These are phyloP conservation scores for Campylomormyrus numenius DNA, from an alignment of 2,113 vertebrate species.

Conservation along the genomic window DNA sequence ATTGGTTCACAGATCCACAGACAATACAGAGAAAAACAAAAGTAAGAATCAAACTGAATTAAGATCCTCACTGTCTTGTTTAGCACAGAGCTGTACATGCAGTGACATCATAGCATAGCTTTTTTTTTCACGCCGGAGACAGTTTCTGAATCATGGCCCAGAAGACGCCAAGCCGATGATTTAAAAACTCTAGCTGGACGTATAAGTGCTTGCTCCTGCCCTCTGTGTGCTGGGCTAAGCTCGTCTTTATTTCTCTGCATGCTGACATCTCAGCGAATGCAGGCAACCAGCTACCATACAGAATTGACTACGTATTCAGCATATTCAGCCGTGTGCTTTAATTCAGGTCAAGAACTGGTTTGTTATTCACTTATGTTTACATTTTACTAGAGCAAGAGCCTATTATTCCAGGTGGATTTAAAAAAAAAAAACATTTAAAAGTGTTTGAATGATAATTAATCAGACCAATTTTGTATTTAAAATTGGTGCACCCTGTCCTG, in stretches of 20 bases:
- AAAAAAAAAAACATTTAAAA: background rate
- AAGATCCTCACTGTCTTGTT: background rate
- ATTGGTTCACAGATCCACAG: background rate
- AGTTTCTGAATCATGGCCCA: background rate
- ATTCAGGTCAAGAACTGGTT: background rate
- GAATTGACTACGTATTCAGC: background rate
- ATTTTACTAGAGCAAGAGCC: background rate
- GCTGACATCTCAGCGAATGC: background rate
- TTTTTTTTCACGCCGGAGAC: background rate
- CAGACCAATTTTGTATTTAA: background rate
- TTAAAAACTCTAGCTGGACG: background rate
- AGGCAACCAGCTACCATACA: background rate
- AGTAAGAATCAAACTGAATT: background rate
- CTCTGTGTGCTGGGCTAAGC: background rate
- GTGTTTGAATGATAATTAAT: background rate
- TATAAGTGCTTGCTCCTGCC: background rate
- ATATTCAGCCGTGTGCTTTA: background rate
- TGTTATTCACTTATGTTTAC: background rate
- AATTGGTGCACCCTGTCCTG: background rate
- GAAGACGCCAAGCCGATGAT: background rate
- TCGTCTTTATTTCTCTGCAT: background rate
- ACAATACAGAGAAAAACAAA: background rate
- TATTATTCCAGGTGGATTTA: background rate
- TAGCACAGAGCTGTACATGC: background rate
- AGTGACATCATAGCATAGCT: background rate